Base-by-base conservation (phyloP, 2,888 invertebrate genomes). In the Conops quadrifasciatus region DNA sequence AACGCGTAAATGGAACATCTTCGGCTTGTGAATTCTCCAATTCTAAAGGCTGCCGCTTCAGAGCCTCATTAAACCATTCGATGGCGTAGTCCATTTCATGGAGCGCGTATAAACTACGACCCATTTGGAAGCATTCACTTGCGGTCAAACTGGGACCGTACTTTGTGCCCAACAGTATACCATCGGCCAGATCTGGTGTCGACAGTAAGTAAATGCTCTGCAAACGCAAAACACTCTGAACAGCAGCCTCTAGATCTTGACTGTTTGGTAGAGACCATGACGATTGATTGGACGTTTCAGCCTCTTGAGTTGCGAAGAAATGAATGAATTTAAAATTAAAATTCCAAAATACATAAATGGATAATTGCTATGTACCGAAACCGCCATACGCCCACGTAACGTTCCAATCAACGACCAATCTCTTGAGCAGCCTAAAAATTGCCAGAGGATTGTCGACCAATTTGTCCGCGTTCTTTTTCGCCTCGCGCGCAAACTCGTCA, bases 381-480 rank as follows among this genome's bases (percentile, higher is more conserved):
- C 36, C 36, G 9, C 9, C 36, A 4, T 36, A 4, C 36, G 9
- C 36, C 4, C 36, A n/a, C n/a, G n/a, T 9, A 36, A 36, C 9
- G 36, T 56, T 56, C 56, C 56, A 56, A 56, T 56, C 56, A 4
- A 56, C 5, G 2, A 24, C 56, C 2, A 56, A 21, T 56, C 56
- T 2, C 13, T 56, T 56, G 2, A 56, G 3, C n/a, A 19, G 5
- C 13, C 24, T 19, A 19, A 56, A 24, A 11, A 56, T 13, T 3
- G 2, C 7, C n/a, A 56, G 13, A 21, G 56, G 56, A 56, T 56
- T 56, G 21, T 24, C 56, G 56, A 21, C n/a, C 5, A 21, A 56
- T 24, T 56, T 4, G 2, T 56, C 56, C 5, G 21, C 19, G n/a
- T 56, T 21, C 21, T 24, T 21, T 11, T n/a, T 21, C 2, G 56